Evolutionary conservation across 2,113 vertebrate genomes (phyloP).

Genomic region (Onychostoma macrolepis): DNA sequence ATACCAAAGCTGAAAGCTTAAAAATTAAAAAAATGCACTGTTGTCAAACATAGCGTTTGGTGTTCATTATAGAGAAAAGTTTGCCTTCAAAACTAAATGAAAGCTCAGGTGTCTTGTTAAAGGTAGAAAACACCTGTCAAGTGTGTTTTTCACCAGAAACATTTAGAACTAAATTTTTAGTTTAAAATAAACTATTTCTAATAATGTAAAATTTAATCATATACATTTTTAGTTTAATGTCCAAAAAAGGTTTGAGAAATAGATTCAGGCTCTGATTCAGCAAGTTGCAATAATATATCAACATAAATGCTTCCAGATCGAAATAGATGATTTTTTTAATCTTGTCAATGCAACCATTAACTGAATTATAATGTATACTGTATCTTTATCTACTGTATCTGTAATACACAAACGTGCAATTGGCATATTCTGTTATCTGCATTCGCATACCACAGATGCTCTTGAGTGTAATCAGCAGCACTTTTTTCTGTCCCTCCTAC

Average conservation of each 20-base stretch:
- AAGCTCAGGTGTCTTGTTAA: too few species aligned
- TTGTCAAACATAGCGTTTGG: neutral
- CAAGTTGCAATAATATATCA: neutral
- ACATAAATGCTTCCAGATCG: neutral
- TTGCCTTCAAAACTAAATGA: neutral
- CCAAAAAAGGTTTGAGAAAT: neutral
- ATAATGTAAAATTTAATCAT: neutral
- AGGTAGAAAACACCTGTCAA: too few species aligned
- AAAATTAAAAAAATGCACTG: neutral
- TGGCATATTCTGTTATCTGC: neutral
- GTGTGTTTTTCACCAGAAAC: too few species aligned
- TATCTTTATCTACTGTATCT: neutral
- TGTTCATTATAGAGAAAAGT: neutral
- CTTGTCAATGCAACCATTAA: neutral
- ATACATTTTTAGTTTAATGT: neutral
- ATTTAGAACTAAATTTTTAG: neutral
- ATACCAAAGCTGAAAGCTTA: neutral
- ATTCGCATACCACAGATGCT: neutral
- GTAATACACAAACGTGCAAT: neutral
- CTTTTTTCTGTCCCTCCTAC: neutral
- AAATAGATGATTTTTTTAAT: neutral
- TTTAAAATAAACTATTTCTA: neutral
- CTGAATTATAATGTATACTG: neutral
- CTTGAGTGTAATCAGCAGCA: slow-evolving; percentile 53
- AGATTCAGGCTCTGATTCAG: neutral